These are phyloP conservation scores for Xiphorhynchus erythropygius DNA, from an alignment of 2,797 vertebrate genomes.

Conservation along the genomic window DNA sequence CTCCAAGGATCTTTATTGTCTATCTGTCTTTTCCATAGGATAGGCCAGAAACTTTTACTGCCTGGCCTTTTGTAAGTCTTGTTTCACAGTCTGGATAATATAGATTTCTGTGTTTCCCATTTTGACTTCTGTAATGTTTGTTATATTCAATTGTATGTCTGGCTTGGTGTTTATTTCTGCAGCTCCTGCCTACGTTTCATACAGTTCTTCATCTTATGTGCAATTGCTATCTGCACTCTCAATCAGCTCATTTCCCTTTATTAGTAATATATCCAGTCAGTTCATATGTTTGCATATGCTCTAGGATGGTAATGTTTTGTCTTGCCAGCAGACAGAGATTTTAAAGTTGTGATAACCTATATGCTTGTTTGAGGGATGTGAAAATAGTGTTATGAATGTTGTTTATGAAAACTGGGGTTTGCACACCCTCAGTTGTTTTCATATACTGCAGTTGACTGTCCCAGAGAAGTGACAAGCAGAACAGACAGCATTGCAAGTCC, in stretches of 20 bases:
- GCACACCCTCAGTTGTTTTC: background rate
- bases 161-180: constrained; percentile 11
- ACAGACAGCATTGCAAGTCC: background rate
- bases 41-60: constrained; percentile 34
- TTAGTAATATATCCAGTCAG: constrained; percentile 31
- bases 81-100: background rate
- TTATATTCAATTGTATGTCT: background rate
- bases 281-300: background rate
- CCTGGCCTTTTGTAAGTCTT: background rate
- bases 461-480: background rate
- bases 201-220: constrained; percentile 5
- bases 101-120: constrained; percentile 10
- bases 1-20: constrained; percentile 20
- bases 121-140: constrained; percentile 34
- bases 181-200: background rate
- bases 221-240: background rate
- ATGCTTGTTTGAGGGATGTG: constrained; percentile 25
- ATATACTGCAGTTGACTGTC: background rate
- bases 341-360: constrained; percentile 33
- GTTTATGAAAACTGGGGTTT: constrained; percentile 22
- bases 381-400: constrained; percentile 56
- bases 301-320: constrained; percentile 10
- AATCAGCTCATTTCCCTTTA: constrained; percentile 35
- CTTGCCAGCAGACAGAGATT: constrained; percentile 23
- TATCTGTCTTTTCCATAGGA: constrained; percentile 13